Percentiles rank a stretch among this genome's conserved stretches.
These are phyloP conservation scores for Drosophila arizonae DNA, from an alignment of 1,140 invertebrate species.

Conservation along the genomic window DNA sequence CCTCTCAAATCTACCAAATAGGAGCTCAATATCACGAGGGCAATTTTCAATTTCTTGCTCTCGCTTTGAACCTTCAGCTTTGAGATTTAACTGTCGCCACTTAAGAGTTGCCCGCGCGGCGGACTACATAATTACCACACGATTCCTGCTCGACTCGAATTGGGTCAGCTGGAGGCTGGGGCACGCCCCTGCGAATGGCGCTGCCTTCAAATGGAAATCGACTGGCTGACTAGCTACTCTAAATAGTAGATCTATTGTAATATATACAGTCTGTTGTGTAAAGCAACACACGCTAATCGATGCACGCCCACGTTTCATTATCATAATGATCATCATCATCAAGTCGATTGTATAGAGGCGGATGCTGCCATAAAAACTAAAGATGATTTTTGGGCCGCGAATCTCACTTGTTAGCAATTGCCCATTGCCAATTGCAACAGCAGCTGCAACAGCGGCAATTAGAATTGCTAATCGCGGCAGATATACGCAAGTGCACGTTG, in stretches of 20 bases:
- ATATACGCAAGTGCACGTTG: conserved; percentile 53
- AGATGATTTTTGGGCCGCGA: conserved; percentile 63
- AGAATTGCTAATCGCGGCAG: conserved; percentile 67
- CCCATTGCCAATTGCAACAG: conserved; percentile 14
- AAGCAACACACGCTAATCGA: conserved; percentile 61
- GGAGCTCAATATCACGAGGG: conserved; percentile 9
- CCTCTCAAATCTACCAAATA: conserved; percentile 3
- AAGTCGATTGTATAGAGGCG: conserved; percentile 8
- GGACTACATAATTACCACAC: conserved; percentile 32
- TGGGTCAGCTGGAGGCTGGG: conserved; percentile 32
- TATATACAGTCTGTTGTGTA: conserved; percentile 34
- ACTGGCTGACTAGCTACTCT: background rate
- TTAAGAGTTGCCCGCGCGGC: conserved; percentile 9
- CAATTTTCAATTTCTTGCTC: conserved; percentile 24
- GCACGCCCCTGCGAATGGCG: conserved; percentile 30
- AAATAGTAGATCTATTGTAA: conserved; percentile 50
- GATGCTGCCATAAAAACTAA: conserved; percentile 64
- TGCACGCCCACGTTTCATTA: conserved; percentile 69
- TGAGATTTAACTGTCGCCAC: background rate
- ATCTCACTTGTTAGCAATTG: conserved; percentile 65
- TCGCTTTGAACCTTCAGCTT: conserved; percentile 12
- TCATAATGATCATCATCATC: conserved; percentile 22
- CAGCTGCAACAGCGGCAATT: conserved; percentile 44
- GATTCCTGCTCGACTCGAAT: conserved; percentile 21
- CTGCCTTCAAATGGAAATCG: conserved; percentile 31